phyloP scores from a whole-genome alignment of 2,797 vertebrate genomes.

The Gallirallus australis region DNA sequence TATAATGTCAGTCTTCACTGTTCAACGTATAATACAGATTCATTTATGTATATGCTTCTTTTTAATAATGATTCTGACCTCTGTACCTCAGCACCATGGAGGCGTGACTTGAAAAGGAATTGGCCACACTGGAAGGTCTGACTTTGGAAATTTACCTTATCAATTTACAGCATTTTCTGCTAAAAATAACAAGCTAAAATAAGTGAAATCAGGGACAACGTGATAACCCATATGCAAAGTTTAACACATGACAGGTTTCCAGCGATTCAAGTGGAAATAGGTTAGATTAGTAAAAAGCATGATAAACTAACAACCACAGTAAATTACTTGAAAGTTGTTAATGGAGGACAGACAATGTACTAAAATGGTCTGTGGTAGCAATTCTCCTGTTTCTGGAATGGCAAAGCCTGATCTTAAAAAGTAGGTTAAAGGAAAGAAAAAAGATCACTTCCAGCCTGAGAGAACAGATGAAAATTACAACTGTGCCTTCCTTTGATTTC shows the following conservation, averaged over 20 bases:
- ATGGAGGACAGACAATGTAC: neutral
- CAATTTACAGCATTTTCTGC: neutral
- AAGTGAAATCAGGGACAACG: neutral
- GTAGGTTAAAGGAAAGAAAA: neutral
- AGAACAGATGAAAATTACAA: neutral
- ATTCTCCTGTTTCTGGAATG: neutral
- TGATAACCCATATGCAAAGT: neutral
- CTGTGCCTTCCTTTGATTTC: neutral
- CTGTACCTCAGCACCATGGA: neutral
- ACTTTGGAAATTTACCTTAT: neutral
- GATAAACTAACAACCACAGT: neutral
- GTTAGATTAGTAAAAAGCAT: neutral
- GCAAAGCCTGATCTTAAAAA: neutral
- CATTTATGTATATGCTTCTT: neutral
- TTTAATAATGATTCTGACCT: neutral
- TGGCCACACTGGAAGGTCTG: neutral
- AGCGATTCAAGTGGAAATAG: neutral
- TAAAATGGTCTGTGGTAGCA: neutral
- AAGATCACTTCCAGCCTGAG: neutral
- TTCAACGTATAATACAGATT: neutral
- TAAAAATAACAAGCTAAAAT: neutral
- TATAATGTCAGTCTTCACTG: neutral
- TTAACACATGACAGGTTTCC: neutral
- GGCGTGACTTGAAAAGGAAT: neutral
- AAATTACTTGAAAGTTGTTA: neutral